Conservation (phyloP, 2,888 invertebrate genomes). For the Hymenopus coronatus region DNA sequence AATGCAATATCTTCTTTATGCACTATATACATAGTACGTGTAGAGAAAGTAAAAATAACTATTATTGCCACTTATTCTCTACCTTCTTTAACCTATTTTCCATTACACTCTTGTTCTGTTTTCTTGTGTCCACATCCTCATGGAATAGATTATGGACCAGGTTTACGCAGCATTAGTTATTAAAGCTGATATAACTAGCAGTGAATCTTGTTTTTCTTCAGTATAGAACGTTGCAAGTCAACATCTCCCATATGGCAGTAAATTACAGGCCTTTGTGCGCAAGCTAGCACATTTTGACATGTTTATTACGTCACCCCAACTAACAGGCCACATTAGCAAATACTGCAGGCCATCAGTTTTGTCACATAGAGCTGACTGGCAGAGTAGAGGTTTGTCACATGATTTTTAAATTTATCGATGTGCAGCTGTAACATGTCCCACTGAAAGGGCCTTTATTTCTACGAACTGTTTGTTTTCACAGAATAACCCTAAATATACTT, state of each 20-base stretch:
- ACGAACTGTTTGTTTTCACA: too few relatives aligned
- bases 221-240: background rate
- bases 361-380: background rate
- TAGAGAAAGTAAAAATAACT: too few relatives aligned
- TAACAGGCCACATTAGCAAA: background rate
- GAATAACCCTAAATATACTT: too few relatives aligned
- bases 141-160: background rate
- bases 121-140: background rate
- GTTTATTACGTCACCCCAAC: background rate
- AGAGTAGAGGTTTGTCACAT: background rate
- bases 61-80: too few relatives aligned
- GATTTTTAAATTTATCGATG: background rate
- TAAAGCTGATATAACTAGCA: background rate
- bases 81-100: too few relatives aligned
- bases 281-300: background rate
- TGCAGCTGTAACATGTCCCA: background rate
- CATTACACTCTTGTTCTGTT: background rate
- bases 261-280: background rate
- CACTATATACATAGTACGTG: too few relatives aligned
- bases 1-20: too few relatives aligned
- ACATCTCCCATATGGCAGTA: background rate
- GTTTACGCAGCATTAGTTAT: background rate
- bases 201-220: background rate
- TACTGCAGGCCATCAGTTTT: background rate
- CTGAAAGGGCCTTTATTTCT: background rate